Percentiles rank a stretch among this genome's conserved stretches.
Conservation (phyloP, 2,797 vertebrate genomes). For the Siniperca scherzeri region DNA sequence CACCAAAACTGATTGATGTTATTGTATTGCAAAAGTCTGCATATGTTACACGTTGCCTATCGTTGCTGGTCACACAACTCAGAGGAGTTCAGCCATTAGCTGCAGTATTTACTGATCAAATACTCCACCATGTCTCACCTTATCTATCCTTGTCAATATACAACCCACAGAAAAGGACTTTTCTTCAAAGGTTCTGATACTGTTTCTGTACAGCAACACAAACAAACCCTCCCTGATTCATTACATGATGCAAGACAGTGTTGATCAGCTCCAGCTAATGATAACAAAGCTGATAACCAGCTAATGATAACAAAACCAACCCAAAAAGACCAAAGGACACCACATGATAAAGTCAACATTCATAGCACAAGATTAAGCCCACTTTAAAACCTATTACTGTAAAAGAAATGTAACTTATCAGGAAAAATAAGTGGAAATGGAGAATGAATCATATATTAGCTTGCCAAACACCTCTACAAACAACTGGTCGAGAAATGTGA, state of each 20-base stretch:
- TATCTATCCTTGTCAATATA: conserved; percentile 42
- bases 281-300: conserved; percentile 8
- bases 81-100: conserved; percentile 58
- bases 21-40: conserved; percentile 41
- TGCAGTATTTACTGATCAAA: conserved; percentile 62
- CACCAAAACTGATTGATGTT: neutral
- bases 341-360: neutral
- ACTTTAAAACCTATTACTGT: neutral
- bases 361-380: neutral
- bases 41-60: neutral
- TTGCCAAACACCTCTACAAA: neutral
- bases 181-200: neutral
- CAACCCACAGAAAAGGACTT: conserved; percentile 14
- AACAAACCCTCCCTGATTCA: neutral
- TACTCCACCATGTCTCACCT: conserved; percentile 29
- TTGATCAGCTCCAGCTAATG: conserved; percentile 1
- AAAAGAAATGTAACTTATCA: neutral
- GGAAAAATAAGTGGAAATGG: neutral
- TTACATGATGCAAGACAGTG: neutral
- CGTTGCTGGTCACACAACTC: conserved; percentile 10
- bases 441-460: neutral
- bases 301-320: neutral
- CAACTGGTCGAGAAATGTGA: neutral
- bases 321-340: neutral
- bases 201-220: conserved; percentile 9